phyloP scores from a whole-genome alignment of 2,113 vertebrate species.

The Pungitius pungitius region DNA sequence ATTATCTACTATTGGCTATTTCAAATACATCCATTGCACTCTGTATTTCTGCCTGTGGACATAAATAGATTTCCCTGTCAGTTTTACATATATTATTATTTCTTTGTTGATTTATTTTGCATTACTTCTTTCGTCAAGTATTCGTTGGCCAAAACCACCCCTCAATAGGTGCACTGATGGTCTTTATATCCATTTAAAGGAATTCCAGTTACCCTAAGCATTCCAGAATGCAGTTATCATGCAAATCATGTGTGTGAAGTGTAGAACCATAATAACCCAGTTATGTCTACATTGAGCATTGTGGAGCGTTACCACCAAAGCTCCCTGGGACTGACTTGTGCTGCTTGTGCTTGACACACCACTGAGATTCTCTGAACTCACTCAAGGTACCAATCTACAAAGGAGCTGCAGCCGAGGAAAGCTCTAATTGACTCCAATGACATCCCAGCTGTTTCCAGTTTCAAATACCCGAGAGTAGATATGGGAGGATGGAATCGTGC shows the following conservation, averaged over 20 bases:
- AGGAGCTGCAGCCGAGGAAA: conserved; percentile 41
- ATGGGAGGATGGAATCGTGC: conserved; percentile 22
- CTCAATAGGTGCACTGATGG: neutral
- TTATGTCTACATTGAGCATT: conserved; percentile 19
- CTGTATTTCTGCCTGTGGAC: neutral
- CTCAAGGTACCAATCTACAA: conserved; percentile 53
- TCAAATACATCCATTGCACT: neutral
- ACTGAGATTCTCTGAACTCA: conserved; percentile 52
- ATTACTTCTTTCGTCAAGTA: neutral
- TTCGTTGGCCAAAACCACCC: neutral
- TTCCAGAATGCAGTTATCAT: neutral
- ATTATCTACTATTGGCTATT: neutral
- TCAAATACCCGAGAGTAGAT: conserved; percentile 45
- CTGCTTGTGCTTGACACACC: conserved; percentile 25
- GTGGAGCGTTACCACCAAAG: conserved; percentile 30
- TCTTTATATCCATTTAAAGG: neutral
- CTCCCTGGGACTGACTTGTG: conserved; percentile 36
- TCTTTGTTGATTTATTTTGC: neutral
- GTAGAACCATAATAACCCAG: conserved; percentile 10
- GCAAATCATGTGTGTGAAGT: neutral
- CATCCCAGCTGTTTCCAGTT: conserved; percentile 61
- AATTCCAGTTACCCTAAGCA: neutral
- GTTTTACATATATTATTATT: neutral
- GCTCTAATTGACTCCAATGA: conserved; percentile 58
- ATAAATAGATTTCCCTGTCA: neutral